phyloP scores from a whole-genome alignment of 2,888 invertebrate genomes.

The Ypsolopha scabrella region DNA sequence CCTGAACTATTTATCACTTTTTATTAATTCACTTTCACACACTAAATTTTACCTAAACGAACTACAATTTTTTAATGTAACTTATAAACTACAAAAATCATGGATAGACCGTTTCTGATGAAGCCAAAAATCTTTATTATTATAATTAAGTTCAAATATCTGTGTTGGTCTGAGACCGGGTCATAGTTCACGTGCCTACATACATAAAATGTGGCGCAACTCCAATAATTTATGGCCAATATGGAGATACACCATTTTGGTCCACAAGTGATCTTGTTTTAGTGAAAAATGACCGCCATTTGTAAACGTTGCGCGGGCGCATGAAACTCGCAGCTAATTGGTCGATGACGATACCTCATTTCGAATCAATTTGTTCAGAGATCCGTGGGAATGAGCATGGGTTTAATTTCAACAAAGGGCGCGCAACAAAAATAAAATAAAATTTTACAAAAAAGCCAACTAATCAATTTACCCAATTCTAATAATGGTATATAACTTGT shows the following conservation, averaged over 20 bases:
- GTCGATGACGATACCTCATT: conserved; percentile 19
- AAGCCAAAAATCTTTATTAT: conserved; percentile 15
- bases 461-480: neutral
- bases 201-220: conserved; percentile 17
- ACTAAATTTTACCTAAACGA: too few species aligned
- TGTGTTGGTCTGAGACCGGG: conserved; percentile 24
- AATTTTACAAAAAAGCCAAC: neutral
- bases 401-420: neutral
- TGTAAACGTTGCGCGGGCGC: conserved; percentile 24
- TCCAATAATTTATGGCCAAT: conserved; percentile 9
- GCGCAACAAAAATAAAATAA: too few species aligned
- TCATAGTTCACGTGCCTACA: conserved; percentile 29
- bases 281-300: conserved; percentile 37
- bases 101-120: neutral
- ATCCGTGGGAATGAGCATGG: neutral
- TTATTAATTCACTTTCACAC: too few species aligned
- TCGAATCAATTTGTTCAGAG: conserved; percentile 5
- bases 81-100: neutral
- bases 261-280: conserved; percentile 30
- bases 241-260: neutral
- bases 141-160: conserved; percentile 34
- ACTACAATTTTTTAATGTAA: too few species aligned
- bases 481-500: too few species aligned
- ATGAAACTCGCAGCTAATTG: conserved; percentile 29
- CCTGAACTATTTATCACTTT: too few species aligned